Base-by-base conservation (phyloP, 2,797 vertebrate genomes). In the Galagoides demidoff region DNA sequence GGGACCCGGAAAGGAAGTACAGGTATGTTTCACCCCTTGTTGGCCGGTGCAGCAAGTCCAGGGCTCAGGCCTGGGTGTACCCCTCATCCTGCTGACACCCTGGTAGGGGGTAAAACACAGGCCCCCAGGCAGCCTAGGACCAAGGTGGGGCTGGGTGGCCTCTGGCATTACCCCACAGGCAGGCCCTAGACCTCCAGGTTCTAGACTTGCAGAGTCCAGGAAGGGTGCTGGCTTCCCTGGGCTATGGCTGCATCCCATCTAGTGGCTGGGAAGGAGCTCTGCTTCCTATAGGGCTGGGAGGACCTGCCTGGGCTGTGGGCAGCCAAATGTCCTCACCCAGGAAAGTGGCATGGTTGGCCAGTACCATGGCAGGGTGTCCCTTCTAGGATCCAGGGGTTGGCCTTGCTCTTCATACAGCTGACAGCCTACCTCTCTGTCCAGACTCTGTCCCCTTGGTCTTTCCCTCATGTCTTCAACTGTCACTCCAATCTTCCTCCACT, bases 331-430 rank as follows among this genome's bases (percentile, higher is more conserved):
- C 57, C 49, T 27, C 55, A 1, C 37, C 57, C 19, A n/a, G 76
- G 49, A 29, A 10, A 59, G 74, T 7, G n/a, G 3, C 12, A 3
- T 52, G 39, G 39, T 43, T 11, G 9, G 85, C 59, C 3, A 8
- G 59, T 8, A 22, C 11, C 2, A 16, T 3, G 55, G 29, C 39
- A 16, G 7, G 1, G 22, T 61, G 39, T 12, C 31, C 31, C 63
- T 31, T n/a, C 19, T 3, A 9, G 83, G 74, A 8, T 25, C 27
- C 68, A 3, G 34, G 9, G 2, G 37, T 59, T 49, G 11, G 78
- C 39, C 59, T 20, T 16, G 55, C 43, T 8, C 7, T 12, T 20
- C 0, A 37, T 14, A 25, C 29, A 25, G 49, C 19, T 0, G 0
- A 49, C 7, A 22, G 11, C 49, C 61, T 79, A 11, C 8, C 12